Conservation (phyloP, 2,888 invertebrate genomes). For the Ichneumon xanthorius region DNA sequence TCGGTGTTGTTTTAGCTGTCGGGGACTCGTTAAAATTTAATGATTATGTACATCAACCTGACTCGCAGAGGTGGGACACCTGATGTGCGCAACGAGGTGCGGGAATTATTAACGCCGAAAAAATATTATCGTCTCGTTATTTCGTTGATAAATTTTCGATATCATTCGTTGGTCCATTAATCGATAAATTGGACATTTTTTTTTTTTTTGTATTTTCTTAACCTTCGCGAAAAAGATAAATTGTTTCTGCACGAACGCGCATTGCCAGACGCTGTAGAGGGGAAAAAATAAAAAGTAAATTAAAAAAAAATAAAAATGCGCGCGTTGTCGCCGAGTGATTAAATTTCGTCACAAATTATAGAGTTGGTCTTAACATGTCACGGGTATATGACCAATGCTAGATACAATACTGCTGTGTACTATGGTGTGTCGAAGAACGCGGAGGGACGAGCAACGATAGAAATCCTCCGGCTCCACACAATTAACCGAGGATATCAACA, state of each 20-base stretch:
- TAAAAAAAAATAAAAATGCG: slow-evolving; percentile 5
- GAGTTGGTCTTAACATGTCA: slow-evolving; percentile 24
- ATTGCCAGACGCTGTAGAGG: slow-evolving; percentile 4
- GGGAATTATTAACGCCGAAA: not conserved
- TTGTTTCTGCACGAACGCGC: slow-evolving; percentile 1
- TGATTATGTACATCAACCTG: too few relatives aligned
- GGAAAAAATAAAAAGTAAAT: not conserved
- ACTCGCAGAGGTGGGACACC: not conserved
- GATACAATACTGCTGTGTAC: slow-evolving; percentile 16
- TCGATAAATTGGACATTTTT: not conserved
- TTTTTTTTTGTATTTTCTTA: not conserved
- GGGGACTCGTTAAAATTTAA: too few relatives aligned
- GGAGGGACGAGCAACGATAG: slow-evolving; percentile 28
- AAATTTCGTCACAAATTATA: slow-evolving; percentile 38
- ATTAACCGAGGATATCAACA: slow-evolving; percentile 72
- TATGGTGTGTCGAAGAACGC: slow-evolving; percentile 39
- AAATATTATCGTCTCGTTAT: slow-evolving; percentile 1
- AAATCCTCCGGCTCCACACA: slow-evolving; percentile 64
- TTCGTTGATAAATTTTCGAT: not conserved
- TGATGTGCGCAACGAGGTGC: not conserved
- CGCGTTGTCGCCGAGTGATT: slow-evolving; percentile 4
- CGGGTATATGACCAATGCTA: slow-evolving; percentile 27
- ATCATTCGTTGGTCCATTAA: slow-evolving; percentile 5
- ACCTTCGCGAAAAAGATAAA: not conserved
- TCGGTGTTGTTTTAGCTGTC: too few relatives aligned